phyloP scores from a whole-genome alignment of 1,140 invertebrate species.

The Telenomus remus region DNA sequence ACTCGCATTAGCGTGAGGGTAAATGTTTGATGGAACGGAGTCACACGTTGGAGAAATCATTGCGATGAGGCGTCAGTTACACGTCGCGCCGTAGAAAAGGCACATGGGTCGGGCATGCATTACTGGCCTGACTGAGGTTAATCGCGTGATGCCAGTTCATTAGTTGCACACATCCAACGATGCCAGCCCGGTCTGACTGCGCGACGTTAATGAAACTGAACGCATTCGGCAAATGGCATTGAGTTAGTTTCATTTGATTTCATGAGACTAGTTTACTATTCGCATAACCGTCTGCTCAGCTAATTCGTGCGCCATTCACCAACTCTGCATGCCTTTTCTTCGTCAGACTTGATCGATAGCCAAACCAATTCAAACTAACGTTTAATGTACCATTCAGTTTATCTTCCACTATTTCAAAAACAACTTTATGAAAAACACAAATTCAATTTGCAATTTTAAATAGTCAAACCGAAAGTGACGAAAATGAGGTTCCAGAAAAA shows the following conservation, averaged over 20 bases:
- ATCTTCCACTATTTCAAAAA: too few relatives aligned
- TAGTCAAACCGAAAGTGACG: too few relatives aligned
- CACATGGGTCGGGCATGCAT: constrained; percentile 61
- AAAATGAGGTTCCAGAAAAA: too few relatives aligned
- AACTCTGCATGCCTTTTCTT: constrained; percentile 28
- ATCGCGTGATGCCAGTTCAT: constrained; percentile 72
- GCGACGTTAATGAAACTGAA: constrained; percentile 56
- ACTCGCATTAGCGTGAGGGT: neutral
- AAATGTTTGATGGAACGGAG: constrained; percentile 31
- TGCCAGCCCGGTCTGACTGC: constrained; percentile 54
- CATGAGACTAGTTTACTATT: constrained; percentile 53
- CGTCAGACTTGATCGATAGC: constrained; percentile 20
- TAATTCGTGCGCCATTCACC: constrained; percentile 21
- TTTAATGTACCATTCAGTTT: neutral
- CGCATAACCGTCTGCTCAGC: constrained; percentile 40
- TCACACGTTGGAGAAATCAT: constrained; percentile 47
- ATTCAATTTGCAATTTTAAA: too few relatives aligned
- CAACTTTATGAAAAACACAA: too few relatives aligned
- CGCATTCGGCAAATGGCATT: constrained; percentile 47
- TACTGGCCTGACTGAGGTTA: constrained; percentile 65
- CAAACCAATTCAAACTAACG: neutral
- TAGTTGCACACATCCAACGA: constrained; percentile 67
- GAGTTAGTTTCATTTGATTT: constrained; percentile 58
- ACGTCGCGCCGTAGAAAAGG: constrained; percentile 52
- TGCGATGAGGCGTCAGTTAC: constrained; percentile 52